Percentiles rank a stretch among this genome's conserved stretches.
Evolutionary conservation across 2,113 vertebrate species (phyloP).

Genomic region (Callaeas wilsoni): DNA sequence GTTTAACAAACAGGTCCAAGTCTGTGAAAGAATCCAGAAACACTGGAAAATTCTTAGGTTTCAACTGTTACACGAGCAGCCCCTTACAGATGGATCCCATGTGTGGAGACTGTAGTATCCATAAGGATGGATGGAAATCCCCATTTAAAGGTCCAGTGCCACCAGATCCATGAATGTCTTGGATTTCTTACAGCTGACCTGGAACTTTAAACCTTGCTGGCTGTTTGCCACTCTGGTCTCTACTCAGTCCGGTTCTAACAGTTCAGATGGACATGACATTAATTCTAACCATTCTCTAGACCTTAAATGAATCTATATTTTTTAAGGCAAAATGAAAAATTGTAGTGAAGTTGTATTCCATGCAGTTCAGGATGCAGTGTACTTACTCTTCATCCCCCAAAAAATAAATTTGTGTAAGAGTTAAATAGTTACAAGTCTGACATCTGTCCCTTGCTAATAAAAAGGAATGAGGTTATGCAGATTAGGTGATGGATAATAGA

Average conservation of each 20-base stretch:
- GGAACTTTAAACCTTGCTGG: not conserved
- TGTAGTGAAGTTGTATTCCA: not conserved
- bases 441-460: not conserved
- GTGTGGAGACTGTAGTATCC: not conserved
- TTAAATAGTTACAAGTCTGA: not conserved
- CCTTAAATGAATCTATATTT: not conserved
- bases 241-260: not conserved
- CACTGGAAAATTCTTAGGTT: not conserved
- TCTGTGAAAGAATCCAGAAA: not conserved
- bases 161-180: not conserved
- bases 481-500: not conserved
- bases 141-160: not conserved
- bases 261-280: not conserved
- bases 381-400: not conserved
- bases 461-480: not conserved
- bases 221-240: not conserved
- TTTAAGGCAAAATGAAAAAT: not conserved
- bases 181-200: not conserved
- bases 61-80: not conserved
- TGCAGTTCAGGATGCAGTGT: too few species aligned
- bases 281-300: not conserved
- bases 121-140: not conserved
- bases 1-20: not conserved
- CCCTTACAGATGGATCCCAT: not conserved
- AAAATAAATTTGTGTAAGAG: not conserved